A percentile compares a stretch with the other conserved stretches of the same genome.
These are phyloP conservation scores for Theristicus caerulescens DNA, from an alignment of 2,113 vertebrate species.

Conservation along the genomic window DNA sequence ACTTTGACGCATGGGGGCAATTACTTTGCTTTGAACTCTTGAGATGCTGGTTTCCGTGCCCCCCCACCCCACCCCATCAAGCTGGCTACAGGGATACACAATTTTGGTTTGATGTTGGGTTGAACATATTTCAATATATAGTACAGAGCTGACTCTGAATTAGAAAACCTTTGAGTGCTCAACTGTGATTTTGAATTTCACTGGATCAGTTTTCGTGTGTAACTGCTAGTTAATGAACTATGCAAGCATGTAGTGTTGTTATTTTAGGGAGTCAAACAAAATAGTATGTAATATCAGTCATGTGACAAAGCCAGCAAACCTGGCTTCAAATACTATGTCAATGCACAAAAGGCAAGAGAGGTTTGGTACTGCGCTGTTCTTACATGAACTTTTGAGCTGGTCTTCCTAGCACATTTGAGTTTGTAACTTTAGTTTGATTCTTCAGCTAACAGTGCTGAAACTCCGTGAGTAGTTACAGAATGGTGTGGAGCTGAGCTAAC, in stretches of 20 bases:
- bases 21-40: background rate
- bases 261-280: background rate
- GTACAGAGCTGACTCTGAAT: background rate
- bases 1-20: background rate
- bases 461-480: background rate
- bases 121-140: background rate
- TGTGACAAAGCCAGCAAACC: background rate
- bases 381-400: background rate
- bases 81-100: background rate
- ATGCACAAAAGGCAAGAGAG: background rate
- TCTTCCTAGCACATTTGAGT: background rate
- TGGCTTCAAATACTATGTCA: background rate
- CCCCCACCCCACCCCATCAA: background rate
- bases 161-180: background rate
- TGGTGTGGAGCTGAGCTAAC: background rate
- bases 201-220: background rate
- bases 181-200: background rate
- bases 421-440: background rate
- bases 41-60: background rate
- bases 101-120: background rate
- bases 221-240: background rate
- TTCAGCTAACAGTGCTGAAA: background rate
- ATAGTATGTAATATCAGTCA: rapidly evolving
- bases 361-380: background rate
- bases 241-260: background rate